Conservation (phyloP, 2,797 vertebrate species). For the Acanthopagrus latus region DNA sequence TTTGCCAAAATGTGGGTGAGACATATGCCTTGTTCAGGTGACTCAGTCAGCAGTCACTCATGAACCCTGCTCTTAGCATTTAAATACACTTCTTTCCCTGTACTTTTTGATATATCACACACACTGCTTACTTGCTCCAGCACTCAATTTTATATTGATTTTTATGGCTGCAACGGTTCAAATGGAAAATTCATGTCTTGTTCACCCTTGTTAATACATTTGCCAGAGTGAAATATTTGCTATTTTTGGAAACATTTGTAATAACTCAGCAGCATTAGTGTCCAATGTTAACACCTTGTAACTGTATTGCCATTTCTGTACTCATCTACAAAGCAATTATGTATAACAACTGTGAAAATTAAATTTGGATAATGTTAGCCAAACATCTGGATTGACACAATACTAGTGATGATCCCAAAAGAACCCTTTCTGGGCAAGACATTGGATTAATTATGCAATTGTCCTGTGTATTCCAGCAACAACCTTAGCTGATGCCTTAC, state of each 20-base stretch:
- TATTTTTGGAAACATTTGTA: slow-evolving; percentile 11
- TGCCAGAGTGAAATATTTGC: not conserved
- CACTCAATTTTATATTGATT: not conserved
- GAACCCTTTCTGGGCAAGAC: slow-evolving; percentile 16
- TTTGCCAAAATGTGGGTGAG: slow-evolving; percentile 11
- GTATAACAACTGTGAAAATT: not conserved
- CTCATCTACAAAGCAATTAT: not conserved
- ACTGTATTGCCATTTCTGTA: not conserved
- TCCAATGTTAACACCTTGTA: not conserved
- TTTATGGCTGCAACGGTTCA: not conserved
- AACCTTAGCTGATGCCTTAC: slow-evolving; percentile 10
- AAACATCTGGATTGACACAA: slow-evolving; percentile 43
- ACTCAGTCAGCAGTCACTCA: slow-evolving; percentile 12
- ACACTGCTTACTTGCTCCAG: not conserved
- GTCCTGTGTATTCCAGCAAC: slow-evolving; percentile 14
- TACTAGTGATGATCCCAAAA: slow-evolving; percentile 16
- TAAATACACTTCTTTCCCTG: not conserved
- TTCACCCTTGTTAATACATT: not conserved
- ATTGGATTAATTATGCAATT: slow-evolving; percentile 11
- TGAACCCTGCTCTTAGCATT: not conserved
- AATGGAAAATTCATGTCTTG: not conserved
- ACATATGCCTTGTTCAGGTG: not conserved
- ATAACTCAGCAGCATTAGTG: not conserved
- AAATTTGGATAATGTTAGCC: slow-evolving; percentile 16
- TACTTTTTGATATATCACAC: not conserved